Evolutionary conservation across 92 coral and sea anemone species (phyloP).

Genomic region (Actinostola sp.): DNA sequence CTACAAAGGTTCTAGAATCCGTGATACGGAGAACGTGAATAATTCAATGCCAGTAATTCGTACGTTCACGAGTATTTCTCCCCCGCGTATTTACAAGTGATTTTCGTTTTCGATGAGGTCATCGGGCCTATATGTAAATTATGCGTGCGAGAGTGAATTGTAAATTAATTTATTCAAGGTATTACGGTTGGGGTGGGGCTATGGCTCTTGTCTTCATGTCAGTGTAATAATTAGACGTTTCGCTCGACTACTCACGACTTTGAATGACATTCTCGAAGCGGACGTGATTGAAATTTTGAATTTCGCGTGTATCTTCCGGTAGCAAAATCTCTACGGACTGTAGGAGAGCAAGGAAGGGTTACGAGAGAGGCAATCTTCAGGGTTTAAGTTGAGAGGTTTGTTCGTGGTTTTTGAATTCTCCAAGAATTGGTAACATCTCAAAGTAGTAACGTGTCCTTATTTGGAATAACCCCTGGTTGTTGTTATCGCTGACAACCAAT

Average conservation of each 20-base stretch:
- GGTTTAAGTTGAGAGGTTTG: slow-evolving; percentile 46
- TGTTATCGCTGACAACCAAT: slow-evolving; percentile 98
- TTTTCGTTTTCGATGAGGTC: slow-evolving; percentile 30
- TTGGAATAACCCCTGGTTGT: slow-evolving; percentile 79
- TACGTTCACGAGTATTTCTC: neutral
- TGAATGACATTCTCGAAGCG: neutral
- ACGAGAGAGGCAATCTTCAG: neutral
- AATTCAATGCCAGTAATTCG: neutral
- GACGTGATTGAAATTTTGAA: neutral
- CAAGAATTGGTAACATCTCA: slow-evolving; percentile 93
- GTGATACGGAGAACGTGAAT: neutral
- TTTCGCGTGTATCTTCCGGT: neutral
- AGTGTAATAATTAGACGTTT: slow-evolving; percentile 9
- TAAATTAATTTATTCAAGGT: slow-evolving; percentile 2
- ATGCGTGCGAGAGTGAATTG: slow-evolving; percentile 25
- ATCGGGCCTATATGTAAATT: slow-evolving; percentile 10
- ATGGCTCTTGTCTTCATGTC: slow-evolving; percentile 22
- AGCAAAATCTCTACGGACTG: neutral
- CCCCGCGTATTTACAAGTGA: slow-evolving; percentile 9
- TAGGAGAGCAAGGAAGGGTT: neutral
- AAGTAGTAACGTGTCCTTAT: slow-evolving; percentile 99
- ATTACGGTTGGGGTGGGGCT: slow-evolving; percentile 49
- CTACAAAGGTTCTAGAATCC: too few species aligned
- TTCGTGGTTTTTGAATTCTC: slow-evolving; percentile 72
- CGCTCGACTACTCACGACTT: slow-evolving; percentile 44